These are phyloP conservation scores for Oreohelix idahoensis DNA, from an alignment of 1,140 invertebrate species.

Conservation along the genomic window DNA sequence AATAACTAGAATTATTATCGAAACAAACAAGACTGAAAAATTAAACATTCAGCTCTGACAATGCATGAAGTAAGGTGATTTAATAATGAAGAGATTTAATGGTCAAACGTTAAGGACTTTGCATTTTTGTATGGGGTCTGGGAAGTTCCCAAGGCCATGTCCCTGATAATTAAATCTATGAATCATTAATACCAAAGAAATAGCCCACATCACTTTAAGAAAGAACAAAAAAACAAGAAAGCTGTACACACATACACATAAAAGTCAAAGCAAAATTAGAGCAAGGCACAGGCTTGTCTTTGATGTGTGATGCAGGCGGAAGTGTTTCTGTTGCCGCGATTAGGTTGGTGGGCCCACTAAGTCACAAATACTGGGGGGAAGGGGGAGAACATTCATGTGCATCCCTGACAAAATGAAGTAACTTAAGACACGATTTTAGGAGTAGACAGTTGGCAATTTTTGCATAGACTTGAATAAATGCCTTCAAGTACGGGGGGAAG, in stretches of 20 bases:
- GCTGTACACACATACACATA: slow-evolving; percentile 34
- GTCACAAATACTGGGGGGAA: background rate
- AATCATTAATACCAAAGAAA: background rate
- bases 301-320: background rate
- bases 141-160: slow-evolving; percentile 8
- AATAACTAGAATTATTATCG: background rate
- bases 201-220: background rate
- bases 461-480: background rate
- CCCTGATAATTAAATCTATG: background rate
- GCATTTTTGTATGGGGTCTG: background rate
- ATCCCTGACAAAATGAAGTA: background rate
- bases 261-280: slow-evolving; percentile 50
- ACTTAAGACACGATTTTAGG: background rate
- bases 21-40: background rate
- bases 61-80: background rate
- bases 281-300: slow-evolving; percentile 32
- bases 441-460: background rate
- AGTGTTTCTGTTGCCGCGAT: background rate
- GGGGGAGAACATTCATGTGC: background rate
- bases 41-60: background rate
- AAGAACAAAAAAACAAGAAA: background rate
- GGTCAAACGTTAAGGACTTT: background rate
- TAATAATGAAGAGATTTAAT: slow-evolving; percentile 3
- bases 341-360: background rate
- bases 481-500: background rate